phyloP scores from a whole-genome alignment of 2,113 vertebrate species.

The Amia ocellicauda region DNA sequence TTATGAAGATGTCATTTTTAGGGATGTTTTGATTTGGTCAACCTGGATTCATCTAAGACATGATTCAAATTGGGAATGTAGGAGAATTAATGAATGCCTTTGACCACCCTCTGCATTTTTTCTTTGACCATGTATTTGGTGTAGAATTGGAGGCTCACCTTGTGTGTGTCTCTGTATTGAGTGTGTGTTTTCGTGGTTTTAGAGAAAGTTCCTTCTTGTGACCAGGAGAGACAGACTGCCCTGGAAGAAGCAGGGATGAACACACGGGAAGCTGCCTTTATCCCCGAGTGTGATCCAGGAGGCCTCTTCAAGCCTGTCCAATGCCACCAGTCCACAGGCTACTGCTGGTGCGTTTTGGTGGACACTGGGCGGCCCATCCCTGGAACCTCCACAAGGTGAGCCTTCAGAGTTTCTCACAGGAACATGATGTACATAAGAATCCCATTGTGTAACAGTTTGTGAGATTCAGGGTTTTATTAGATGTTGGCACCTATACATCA shows the following conservation, averaged over 20 bases:
- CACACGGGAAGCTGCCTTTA: slow-evolving; percentile 83
- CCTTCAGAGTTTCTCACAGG: slow-evolving; percentile 11
- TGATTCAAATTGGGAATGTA: no score
- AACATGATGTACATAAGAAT: no score
- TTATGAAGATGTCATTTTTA: no score
- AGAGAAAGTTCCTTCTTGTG: slow-evolving; percentile 96
- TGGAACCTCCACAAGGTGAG: slow-evolving; percentile 88
- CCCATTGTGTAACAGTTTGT: no score
- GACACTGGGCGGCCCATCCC: slow-evolving; percentile 93
- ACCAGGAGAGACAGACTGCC: slow-evolving; percentile 91
- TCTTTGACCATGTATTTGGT: no score
- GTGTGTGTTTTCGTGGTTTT: slow-evolving; percentile 63
- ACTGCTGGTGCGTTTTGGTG: slow-evolving; percentile 97
- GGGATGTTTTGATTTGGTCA: no score
- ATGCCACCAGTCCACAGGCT: slow-evolving; percentile 96
- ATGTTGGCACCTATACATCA: no score
- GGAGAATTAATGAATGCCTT: no score
- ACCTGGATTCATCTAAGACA: no score
- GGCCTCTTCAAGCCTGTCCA: slow-evolving; percentile 93
- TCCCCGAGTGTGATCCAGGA: slow-evolving; percentile 86
- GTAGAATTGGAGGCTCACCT: neutral
- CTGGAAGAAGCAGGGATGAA: slow-evolving; percentile 85
- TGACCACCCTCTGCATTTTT: no score
- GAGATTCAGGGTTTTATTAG: no score
- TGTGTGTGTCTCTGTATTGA: slow-evolving; percentile 38